A percentile compares a stretch with the other conserved stretches of the same genome.
These are phyloP conservation scores for Napeogenes inachia DNA, from an alignment of 2,888 invertebrate genomes.

Conservation along the genomic window DNA sequence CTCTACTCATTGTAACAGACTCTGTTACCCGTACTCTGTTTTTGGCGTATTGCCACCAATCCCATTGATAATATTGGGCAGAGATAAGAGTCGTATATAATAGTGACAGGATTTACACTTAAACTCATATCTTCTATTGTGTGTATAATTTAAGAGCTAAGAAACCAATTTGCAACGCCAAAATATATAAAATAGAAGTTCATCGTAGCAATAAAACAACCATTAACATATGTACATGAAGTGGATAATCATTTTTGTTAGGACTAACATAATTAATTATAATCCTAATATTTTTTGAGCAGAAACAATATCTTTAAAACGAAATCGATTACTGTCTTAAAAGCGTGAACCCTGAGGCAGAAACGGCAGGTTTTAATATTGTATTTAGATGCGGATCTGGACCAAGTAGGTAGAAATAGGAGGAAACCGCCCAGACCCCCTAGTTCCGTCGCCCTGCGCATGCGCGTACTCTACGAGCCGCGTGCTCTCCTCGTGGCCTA, in stretches of 20 bases:
- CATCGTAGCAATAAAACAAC: too few species aligned
- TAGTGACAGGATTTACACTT: neutral
- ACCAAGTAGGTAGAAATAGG: constrained; percentile 36
- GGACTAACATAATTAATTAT: neutral
- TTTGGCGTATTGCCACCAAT: constrained; percentile 56
- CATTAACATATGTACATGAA: too few species aligned
- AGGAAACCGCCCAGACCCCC: constrained; percentile 29
- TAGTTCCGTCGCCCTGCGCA: constrained; percentile 46
- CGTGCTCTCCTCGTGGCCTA: constrained; percentile 67
- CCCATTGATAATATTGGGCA: constrained; percentile 56
- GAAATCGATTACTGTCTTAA: constrained; percentile 2
- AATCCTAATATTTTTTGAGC: neutral
- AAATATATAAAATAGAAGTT: too few species aligned
- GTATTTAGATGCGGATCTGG: constrained; percentile 41
- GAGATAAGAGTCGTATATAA: constrained; percentile 45
- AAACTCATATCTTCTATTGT: neutral
- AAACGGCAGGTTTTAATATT: constrained; percentile 60
- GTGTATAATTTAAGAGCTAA: too few species aligned
- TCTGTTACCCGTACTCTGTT: constrained; percentile 38
- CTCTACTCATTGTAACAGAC: constrained; percentile 34
- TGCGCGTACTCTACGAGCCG: constrained; percentile 63
- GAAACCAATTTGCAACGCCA: too few species aligned
- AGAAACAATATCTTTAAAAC: neutral
- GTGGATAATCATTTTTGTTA: neutral
- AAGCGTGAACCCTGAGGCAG: constrained; percentile 34